These are phyloP conservation scores for Pogonomyrmex barbatus DNA, from an alignment of 1,140 invertebrate genomes.

Conservation along the genomic window DNA sequence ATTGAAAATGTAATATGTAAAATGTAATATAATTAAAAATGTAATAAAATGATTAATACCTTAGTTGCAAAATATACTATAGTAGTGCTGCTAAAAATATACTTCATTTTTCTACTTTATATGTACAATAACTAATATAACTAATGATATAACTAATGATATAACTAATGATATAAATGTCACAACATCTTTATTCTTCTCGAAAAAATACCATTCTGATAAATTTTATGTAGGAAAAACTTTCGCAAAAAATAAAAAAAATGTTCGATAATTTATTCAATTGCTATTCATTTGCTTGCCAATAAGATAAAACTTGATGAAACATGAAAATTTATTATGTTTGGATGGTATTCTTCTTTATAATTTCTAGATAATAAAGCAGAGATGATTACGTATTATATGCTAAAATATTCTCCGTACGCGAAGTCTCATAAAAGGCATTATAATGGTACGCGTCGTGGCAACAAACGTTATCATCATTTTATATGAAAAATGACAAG, in stretches of 20 bases:
- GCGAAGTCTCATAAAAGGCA: not conserved
- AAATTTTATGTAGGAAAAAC: not conserved
- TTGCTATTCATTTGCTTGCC: too few species aligned
- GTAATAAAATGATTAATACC: not conserved
- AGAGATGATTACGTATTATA: not conserved
- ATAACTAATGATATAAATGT: not conserved
- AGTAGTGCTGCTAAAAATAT: not conserved
- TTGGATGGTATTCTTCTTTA: not conserved
- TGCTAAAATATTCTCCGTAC: not conserved
- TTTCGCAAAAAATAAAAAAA: not conserved
- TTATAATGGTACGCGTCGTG: not conserved
- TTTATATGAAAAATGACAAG: constrained; percentile 16
- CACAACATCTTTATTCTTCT: not conserved
- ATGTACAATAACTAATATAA: not conserved
- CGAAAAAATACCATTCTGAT: not conserved
- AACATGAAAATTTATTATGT: not conserved
- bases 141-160: not conserved
- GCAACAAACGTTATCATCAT: constrained; percentile 16
- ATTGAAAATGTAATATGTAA: not conserved
- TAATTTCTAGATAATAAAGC: not conserved
- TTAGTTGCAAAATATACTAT: not conserved
- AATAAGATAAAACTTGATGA: not conserved
- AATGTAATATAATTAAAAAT: not conserved
- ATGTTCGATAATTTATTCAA: not conserved
- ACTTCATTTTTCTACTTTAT: not conserved